A percentile compares a stretch with the other conserved stretches of the same genome.
Evolutionary conservation across 2,797 vertebrate genomes (phyloP).

Genomic region (Prunella strophiata): DNA sequence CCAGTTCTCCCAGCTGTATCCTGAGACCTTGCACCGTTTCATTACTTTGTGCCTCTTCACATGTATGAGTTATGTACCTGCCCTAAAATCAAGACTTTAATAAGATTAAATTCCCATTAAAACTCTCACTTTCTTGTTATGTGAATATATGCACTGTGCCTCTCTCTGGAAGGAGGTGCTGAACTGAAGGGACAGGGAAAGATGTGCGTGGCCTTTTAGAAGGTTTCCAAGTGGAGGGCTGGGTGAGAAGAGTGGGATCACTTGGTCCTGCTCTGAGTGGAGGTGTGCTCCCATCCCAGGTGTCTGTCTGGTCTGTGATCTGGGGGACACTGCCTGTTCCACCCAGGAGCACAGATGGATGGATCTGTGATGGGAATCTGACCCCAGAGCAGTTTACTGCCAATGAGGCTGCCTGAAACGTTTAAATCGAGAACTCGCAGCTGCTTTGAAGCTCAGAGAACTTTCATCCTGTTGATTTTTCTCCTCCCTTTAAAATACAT

Average conservation of each 20-base stretch:
- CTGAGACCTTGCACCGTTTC: not conserved
- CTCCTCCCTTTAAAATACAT: constrained; percentile 9
- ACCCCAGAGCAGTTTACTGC: not conserved
- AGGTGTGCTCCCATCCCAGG: fast-evolving
- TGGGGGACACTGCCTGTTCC: not conserved
- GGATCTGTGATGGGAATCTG: not conserved
- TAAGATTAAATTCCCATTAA: constrained; percentile 28
- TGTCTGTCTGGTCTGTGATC: not conserved
- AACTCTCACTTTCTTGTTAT: not conserved
- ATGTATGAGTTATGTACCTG: not conserved
- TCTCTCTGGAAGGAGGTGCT: not conserved
- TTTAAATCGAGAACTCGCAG: constrained; percentile 51
- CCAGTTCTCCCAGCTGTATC: constrained; percentile 28
- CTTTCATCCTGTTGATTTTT: constrained; percentile 59
- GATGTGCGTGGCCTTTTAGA: not conserved
- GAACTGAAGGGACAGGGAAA: not conserved
- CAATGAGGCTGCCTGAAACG: not conserved
- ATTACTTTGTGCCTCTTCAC: not conserved
- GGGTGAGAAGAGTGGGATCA: not conserved
- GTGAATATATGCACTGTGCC: not conserved
- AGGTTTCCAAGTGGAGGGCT: not conserved
- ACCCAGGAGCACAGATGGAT: fast-evolving
- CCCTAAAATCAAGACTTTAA: constrained; percentile 35
- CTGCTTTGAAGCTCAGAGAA: constrained; percentile 63
- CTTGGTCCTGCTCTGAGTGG: not conserved